These are phyloP conservation scores for Excalfactoria chinensis DNA, from an alignment of 2,113 vertebrate genomes.

Conservation along the genomic window DNA sequence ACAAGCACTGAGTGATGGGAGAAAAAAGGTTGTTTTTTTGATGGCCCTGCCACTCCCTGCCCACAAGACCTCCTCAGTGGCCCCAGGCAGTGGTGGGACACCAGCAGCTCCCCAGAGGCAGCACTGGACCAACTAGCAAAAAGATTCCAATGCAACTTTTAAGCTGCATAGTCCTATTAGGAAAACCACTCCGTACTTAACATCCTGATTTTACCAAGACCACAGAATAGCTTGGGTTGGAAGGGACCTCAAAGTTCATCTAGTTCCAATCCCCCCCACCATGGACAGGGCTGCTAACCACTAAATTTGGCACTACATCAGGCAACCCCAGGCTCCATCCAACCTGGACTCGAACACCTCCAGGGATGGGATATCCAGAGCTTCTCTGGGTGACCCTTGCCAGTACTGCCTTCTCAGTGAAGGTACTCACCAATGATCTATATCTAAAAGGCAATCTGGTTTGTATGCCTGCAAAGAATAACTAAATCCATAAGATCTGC, in stretches of 20 bases:
- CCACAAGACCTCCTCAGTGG: not conserved
- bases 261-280: no score
- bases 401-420: no score
- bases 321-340: no score
- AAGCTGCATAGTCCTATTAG: not conserved
- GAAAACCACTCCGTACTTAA: not conserved
- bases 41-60: not conserved
- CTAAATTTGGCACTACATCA: no score
- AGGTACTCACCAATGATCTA: not conserved
- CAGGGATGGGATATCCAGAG: no score
- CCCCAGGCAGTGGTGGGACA: accelerated
- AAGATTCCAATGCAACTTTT: not conserved
- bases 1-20: not conserved
- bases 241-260: no score
- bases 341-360: no score
- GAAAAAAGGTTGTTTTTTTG: not conserved
- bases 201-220: not conserved
- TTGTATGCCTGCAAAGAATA: not conserved
- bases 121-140: not conserved
- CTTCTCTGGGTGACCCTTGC: no score
- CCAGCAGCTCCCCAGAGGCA: not conserved
- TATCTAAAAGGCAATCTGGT: not conserved
- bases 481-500: not conserved
- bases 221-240: no score
- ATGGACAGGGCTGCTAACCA: no score